phyloP scores from a whole-genome alignment of 2,888 invertebrate genomes.

The Epinotia demarniana region DNA sequence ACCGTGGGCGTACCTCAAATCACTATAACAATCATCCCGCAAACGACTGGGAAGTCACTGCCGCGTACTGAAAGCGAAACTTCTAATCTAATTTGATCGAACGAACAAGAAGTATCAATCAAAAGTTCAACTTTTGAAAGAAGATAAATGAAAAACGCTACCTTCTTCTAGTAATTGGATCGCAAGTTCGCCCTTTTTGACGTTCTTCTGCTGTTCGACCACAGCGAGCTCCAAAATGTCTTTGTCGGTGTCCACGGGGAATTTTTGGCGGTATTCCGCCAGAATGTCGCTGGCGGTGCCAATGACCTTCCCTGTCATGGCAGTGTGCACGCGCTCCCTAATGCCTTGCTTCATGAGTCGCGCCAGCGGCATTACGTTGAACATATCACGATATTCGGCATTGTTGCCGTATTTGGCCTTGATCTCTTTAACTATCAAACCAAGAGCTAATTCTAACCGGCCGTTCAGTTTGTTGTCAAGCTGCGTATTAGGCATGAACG shows the following conservation, averaged over 20 bases:
- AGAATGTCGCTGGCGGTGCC: slow-evolving; percentile 56
- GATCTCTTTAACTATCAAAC: slow-evolving; percentile 66
- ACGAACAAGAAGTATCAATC: slow-evolving; percentile 11
- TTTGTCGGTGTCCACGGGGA: slow-evolving; percentile 60
- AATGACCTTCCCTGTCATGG: slow-evolving; percentile 65
- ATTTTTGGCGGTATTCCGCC: slow-evolving; percentile 60
- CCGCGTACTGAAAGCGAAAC: slow-evolving; percentile 25
- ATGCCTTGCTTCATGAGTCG: slow-evolving; percentile 66
- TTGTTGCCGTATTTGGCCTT: slow-evolving; percentile 49
- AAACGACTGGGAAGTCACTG: background rate
- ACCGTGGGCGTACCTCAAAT: slow-evolving; percentile 14
- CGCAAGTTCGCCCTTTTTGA: slow-evolving; percentile 41
- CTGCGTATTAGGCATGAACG: slow-evolving; percentile 56
- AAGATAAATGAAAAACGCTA: slow-evolving; percentile 51
- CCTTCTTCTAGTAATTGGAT: slow-evolving; percentile 55
- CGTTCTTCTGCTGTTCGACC: slow-evolving; percentile 48
- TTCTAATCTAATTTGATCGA: slow-evolving; percentile 39
- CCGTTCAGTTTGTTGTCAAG: slow-evolving; percentile 63
- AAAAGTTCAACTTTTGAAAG: slow-evolving; percentile 29
- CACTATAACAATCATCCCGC: slow-evolving; percentile 6
- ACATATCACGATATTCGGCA: slow-evolving; percentile 42
- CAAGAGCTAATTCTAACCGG: slow-evolving; percentile 72
- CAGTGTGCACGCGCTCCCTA: slow-evolving; percentile 65
- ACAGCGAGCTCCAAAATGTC: slow-evolving; percentile 60
- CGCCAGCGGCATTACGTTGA: slow-evolving; percentile 48